Base-by-base conservation (phyloP, 2,797 vertebrate genomes). In the Paedocypris micromegethes region DNA sequence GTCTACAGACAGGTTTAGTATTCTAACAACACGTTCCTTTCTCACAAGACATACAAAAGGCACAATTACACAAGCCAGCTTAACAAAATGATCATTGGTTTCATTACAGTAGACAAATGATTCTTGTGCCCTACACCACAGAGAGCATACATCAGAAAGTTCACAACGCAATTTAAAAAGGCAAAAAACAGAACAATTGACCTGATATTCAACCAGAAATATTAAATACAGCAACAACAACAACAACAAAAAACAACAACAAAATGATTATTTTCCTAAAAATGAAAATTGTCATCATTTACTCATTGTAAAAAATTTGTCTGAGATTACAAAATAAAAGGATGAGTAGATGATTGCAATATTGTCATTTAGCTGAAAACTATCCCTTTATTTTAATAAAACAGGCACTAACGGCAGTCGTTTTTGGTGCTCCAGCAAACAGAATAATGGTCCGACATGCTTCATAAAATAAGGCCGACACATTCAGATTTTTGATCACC, bases 71-170 rank as follows among this genome's bases (percentile, higher is more conserved):
- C 9, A 59, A 46, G 37, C 45, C 47, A 52, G n/a, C 42, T 38
- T 9, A 64, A 37, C 59, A 38, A 47, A 59, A 54, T 48, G 65
- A 46, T 67, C 61, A 71, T 77, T 76, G 78, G 76, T 76, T 68
- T 74, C 48, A 66, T 6, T 51, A 58, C 49, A 68, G 62, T 50
- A 68, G 48, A 65, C 5, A 57, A n/a, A 51, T 51, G 54, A 46
- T 45, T 46, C 41, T 70, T 64, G 61, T 70, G 67, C 47, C 56
- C n/a, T 61, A 53, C 41, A 51, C n/a, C 52, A 60, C 49, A 23
- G 23, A 23, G 56, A 57, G 64, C 64, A 44, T 40, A 58, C 39
- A 50, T 58, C 49, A 40, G 42, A 46, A 44, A 55, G 44, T 52
- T 64, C 59, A 53, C 60, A 5, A 52, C 5, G 9, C 56, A 70